phyloP scores from a whole-genome alignment of 35 echinoderm and acorn worm species.

The Heliocidaris tuberculata region DNA sequence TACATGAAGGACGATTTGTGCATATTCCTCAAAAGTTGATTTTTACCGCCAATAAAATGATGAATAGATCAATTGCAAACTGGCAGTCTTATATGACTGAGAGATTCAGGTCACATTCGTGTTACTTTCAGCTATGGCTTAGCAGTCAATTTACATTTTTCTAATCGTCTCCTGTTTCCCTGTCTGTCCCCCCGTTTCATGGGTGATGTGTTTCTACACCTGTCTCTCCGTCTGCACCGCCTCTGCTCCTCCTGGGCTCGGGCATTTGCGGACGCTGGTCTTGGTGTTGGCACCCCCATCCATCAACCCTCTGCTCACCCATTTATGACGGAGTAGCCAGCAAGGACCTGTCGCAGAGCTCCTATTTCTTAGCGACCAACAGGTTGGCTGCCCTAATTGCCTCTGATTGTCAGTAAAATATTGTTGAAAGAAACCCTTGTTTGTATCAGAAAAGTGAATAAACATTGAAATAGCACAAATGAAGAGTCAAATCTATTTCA shows the following conservation, averaged over 20 bases:
- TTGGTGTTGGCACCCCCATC: slow-evolving; percentile 47
- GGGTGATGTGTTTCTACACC: slow-evolving; percentile 63
- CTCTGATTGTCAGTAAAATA: slow-evolving; percentile 49
- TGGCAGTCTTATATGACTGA: not conserved
- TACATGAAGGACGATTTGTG: not conserved
- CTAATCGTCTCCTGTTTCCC: slow-evolving; percentile 79
- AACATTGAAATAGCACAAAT: not conserved
- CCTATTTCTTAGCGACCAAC: slow-evolving; percentile 99
- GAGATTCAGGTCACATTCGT: not conserved
- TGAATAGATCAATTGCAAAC: not conserved
- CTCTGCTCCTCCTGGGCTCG: slow-evolving; percentile 53
- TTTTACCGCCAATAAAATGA: too few species aligned
- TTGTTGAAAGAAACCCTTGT: not conserved
- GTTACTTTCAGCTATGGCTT: not conserved
- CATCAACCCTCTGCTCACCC: slow-evolving; percentile 52
- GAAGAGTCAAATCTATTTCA: not conserved
- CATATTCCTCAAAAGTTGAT: not conserved
- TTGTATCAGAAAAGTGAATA: not conserved
- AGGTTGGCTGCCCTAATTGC: slow-evolving; percentile 95
- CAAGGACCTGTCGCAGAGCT: slow-evolving; percentile 99
- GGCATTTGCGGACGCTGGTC: slow-evolving; percentile 39
- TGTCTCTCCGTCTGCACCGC: slow-evolving; percentile 46
- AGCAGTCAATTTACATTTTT: slow-evolving; percentile 17
- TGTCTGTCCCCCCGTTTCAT: slow-evolving; percentile 57
- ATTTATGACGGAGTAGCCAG: slow-evolving; percentile 86